A percentile compares a stretch with the other conserved stretches of the same genome.
phyloP scores from a whole-genome alignment of 2,797 vertebrate genomes.

The Onychomys arenicola region DNA sequence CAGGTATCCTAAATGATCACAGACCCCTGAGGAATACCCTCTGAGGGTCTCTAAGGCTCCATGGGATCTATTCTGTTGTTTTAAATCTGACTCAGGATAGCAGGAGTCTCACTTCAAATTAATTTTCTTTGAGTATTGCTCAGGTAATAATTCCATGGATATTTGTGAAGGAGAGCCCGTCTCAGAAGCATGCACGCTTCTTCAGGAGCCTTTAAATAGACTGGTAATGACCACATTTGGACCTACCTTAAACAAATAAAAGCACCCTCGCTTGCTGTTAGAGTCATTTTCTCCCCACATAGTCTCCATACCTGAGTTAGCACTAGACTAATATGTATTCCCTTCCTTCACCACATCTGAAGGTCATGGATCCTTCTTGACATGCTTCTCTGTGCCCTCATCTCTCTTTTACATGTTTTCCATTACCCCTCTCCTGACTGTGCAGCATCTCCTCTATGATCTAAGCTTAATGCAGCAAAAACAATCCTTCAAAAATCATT shows the following conservation, averaged over 20 bases:
- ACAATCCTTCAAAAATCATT: neutral
- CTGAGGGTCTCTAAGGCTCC: neutral
- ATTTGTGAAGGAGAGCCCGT: conserved; percentile 8
- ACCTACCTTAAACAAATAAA: neutral
- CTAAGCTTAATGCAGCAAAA: neutral
- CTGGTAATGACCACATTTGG: neutral
- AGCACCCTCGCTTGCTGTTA: fast-evolving
- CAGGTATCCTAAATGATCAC: neutral
- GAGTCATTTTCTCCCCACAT: neutral
- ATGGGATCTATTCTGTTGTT: neutral
- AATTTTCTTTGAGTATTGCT: neutral
- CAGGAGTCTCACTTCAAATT: neutral
- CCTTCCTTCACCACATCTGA: neutral
- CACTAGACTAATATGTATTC: fast-evolving
- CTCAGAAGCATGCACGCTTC: neutral
- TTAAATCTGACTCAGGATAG: neutral
- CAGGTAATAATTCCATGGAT: conserved; percentile 10
- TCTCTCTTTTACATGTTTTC: neutral
- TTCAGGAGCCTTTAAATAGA: neutral
- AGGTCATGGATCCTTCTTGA: neutral
- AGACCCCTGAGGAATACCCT: neutral
- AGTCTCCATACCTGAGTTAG: neutral
- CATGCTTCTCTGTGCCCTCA: fast-evolving
- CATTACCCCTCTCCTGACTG: too few relatives aligned
- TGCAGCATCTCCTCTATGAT: neutral